A percentile compares a stretch with the other conserved stretches of the same genome.
These are phyloP conservation scores for Tapera naevia DNA, from an alignment of 2,797 vertebrate species.

Conservation along the genomic window DNA sequence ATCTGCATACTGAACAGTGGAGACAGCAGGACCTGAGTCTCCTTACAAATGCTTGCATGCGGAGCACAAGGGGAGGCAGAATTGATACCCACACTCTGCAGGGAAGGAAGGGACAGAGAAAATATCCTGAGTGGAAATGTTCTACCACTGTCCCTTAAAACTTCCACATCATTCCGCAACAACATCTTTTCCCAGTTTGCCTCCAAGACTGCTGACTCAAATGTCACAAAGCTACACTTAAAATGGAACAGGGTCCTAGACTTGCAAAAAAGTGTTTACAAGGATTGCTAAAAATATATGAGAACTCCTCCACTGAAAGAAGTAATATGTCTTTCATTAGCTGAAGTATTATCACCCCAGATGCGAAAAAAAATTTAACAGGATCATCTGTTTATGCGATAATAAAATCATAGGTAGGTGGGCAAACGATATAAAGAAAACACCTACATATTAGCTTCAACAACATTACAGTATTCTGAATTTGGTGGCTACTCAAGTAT, in stretches of 20 bases:
- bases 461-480: not conserved
- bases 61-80: not conserved
- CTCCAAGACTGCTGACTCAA: not conserved
- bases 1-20: not conserved
- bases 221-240: not conserved
- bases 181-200: not conserved
- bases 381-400: not conserved
- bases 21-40: not conserved
- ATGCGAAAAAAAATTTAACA: not conserved
- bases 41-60: not conserved
- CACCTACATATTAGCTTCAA: not conserved
- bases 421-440: not conserved
- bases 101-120: not conserved
- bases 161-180: not conserved
- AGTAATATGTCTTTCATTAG: not conserved
- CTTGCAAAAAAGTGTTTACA: not conserved
- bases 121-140: not conserved
- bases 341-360: not conserved
- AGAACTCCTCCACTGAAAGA: not conserved
- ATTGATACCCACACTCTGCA: accelerated
- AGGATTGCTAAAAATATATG: not conserved
- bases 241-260: not conserved
- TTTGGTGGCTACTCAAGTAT: not conserved
- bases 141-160: not conserved
- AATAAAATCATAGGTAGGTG: not conserved